Evolutionary conservation across 2,113 vertebrate genomes (phyloP).

Genomic region (Scartelaos histophorus): DNA sequence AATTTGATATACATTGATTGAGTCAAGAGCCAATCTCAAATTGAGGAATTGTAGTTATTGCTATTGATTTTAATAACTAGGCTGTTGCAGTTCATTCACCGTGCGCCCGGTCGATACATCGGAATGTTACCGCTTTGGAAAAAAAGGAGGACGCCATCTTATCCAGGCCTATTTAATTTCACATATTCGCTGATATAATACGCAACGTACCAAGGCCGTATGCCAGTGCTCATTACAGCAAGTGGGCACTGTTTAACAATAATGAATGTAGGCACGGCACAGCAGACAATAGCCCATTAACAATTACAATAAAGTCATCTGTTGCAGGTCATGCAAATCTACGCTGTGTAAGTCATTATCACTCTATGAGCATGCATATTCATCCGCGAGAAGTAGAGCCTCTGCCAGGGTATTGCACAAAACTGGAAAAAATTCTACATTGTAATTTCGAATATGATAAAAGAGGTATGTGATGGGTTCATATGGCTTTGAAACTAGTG

Average conservation of each 20-base stretch:
- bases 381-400: conserved; percentile 10
- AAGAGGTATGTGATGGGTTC: neutral
- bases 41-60: conserved; percentile 80
- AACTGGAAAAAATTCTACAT: conserved; percentile 38
- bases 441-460: conserved; percentile 46
- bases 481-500: neutral
- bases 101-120: conserved; percentile 55
- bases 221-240: neutral
- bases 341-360: conserved; percentile 10
- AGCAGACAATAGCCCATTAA: conserved; percentile 11
- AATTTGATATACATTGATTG: conserved; percentile 81
- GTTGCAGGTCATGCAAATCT: conserved; percentile 24
- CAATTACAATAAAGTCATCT: conserved; percentile 13
- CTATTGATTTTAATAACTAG: conserved; percentile 85
- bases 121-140: conserved; percentile 34
- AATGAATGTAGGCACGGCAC: neutral
- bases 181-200: conserved; percentile 16
- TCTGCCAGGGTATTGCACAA: conserved; percentile 23
- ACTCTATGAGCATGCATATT: conserved; percentile 14
- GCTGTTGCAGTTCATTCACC: conserved; percentile 77
- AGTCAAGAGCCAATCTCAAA: conserved; percentile 72
- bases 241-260: conserved; percentile 2
- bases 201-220: neutral
- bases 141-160: conserved; percentile 8
- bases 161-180: conserved; percentile 20